A percentile compares a stretch with the other conserved stretches of the same genome.
These are phyloP conservation scores for Capreolus pygargus DNA, from an alignment of 2,113 vertebrate genomes.

Conservation along the genomic window DNA sequence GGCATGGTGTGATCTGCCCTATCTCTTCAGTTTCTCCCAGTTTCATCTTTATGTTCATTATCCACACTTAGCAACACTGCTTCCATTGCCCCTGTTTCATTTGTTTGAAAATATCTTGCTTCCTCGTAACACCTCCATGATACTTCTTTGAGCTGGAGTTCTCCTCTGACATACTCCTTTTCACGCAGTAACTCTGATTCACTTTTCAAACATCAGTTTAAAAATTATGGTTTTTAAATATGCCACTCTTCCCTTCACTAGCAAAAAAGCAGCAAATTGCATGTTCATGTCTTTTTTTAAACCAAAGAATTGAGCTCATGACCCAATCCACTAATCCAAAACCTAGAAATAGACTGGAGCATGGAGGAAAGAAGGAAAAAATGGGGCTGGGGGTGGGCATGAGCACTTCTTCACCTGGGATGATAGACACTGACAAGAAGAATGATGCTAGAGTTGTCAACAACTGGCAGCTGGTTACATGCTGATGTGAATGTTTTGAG, in stretches of 20 bases:
- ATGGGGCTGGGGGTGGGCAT: accelerated
- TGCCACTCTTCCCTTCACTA: neutral
- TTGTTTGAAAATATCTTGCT: neutral
- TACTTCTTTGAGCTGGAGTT: neutral
- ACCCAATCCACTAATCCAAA: neutral
- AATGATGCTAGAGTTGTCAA: neutral
- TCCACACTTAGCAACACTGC: neutral
- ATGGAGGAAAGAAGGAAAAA: neutral
- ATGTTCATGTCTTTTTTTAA: neutral
- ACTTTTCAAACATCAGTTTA: neutral
- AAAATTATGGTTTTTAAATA: neutral
- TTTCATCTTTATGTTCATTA: neutral
- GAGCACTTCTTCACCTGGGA: neutral
- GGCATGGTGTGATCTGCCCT: neutral
- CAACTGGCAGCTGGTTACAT: neutral
- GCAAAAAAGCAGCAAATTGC: neutral
- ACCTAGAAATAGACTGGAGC: neutral
- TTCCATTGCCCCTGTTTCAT: neutral
- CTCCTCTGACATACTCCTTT: neutral
- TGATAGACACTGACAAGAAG: neutral
- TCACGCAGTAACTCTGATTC: neutral
- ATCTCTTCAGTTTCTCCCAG: neutral
- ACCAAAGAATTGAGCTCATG: neutral
- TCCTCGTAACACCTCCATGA: neutral
- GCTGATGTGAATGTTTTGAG: neutral